A percentile compares a stretch with the other conserved stretches of the same genome.
Evolutionary conservation across 1,140 invertebrate genomes (phyloP).

Genomic region (Oncopodura yosiiana): DNA sequence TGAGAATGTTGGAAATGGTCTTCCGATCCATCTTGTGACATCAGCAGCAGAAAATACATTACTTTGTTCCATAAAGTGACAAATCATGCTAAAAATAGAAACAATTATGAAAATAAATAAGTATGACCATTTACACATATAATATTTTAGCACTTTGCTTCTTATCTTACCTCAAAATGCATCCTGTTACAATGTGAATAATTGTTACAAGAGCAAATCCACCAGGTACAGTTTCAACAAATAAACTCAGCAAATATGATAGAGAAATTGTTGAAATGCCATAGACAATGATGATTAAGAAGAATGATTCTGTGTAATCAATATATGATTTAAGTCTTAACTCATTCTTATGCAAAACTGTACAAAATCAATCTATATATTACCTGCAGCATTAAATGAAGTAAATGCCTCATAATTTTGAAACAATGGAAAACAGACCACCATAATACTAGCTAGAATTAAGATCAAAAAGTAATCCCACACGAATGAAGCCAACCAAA

Average conservation of each 20-base stretch:
- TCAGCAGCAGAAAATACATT: neutral
- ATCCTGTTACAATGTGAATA: constrained; percentile 22
- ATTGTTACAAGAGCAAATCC: constrained; percentile 24
- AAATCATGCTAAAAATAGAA: constrained; percentile 9
- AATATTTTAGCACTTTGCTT: neutral
- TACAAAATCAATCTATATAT: neutral
- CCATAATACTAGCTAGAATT: constrained; percentile 41
- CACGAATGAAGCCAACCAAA: constrained; percentile 58
- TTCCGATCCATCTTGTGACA: constrained; percentile 8
- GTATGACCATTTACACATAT: neutral
- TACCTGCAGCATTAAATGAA: constrained; percentile 9
- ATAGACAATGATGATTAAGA: constrained; percentile 27
- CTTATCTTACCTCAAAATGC: too few species aligned
- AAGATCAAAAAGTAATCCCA: constrained; percentile 64
- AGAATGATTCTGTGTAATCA: neutral
- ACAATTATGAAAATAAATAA: neutral
- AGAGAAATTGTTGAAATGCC: constrained; percentile 27
- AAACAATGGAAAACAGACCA: constrained; percentile 26
- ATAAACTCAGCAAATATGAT: constrained; percentile 28
- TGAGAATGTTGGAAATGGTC: constrained; percentile 30
- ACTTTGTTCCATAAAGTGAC: constrained; percentile 17
- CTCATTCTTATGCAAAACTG: neutral
- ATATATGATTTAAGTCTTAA: neutral
- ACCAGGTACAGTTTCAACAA: constrained; percentile 5
- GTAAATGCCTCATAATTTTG: constrained; percentile 16